Conservation (phyloP, 2,113 vertebrate species). For the Uropsilus gracilis region DNA sequence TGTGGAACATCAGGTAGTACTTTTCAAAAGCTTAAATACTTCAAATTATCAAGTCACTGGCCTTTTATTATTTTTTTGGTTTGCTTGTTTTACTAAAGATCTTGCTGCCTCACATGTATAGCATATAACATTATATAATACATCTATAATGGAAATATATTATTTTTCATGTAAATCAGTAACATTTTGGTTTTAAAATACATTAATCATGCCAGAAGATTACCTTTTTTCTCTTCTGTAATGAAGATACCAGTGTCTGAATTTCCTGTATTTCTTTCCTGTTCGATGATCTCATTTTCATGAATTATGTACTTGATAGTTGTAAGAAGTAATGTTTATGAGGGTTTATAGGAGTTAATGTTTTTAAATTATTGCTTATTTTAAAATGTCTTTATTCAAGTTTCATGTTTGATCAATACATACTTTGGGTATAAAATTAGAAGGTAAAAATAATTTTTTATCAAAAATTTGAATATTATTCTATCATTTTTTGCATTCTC, state of each 20-base stretch:
- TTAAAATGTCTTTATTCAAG: not conserved
- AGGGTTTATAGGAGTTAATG: not conserved
- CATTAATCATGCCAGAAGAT: not conserved
- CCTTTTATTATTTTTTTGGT: not conserved
- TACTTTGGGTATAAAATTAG: not conserved
- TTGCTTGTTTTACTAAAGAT: not conserved
- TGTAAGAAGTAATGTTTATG: too few species aligned
- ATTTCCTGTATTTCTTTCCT: not conserved
- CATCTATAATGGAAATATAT: too few species aligned
- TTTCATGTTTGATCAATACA: not conserved
- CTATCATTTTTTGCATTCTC: not conserved
- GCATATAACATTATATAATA: too few species aligned
- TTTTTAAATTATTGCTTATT: not conserved
- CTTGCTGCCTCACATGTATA: not conserved
- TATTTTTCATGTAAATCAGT: not conserved
- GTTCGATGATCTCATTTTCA: not conserved
- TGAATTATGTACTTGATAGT: not conserved
- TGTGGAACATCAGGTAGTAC: not conserved
- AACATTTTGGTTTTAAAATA: not conserved
- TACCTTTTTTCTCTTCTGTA: not conserved
- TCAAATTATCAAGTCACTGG: not conserved
- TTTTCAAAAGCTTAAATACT: not conserved
- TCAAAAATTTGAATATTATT: not conserved
- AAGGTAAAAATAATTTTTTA: conserved; percentile 8
- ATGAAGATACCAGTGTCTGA: not conserved